phyloP scores from a whole-genome alignment of 2,888 invertebrate genomes.

The Epinotia bilunana region DNA sequence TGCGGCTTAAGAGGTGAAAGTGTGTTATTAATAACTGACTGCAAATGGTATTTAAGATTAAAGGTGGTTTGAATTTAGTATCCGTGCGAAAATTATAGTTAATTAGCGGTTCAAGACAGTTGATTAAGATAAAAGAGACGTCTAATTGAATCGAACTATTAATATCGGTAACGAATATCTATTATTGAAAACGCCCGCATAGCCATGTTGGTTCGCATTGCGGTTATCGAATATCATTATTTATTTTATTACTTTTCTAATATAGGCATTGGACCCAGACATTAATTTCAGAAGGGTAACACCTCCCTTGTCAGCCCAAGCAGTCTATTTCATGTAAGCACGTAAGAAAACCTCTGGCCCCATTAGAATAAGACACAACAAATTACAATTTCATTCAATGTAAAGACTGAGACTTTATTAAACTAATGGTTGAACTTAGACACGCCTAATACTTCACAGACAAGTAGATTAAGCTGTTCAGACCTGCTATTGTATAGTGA shows the following conservation, averaged over 20 bases:
- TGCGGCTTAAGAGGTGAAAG: slow-evolving; percentile 43
- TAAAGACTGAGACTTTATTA: slow-evolving; percentile 64
- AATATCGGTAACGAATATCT: slow-evolving; percentile 21
- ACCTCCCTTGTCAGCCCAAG: slow-evolving; percentile 64
- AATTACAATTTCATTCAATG: slow-evolving; percentile 82
- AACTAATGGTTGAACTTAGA: slow-evolving; percentile 72
- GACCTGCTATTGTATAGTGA: slow-evolving; percentile 65
- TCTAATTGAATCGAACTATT: slow-evolving; percentile 25
- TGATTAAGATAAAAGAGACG: slow-evolving; percentile 35
- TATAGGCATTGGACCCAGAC: slow-evolving; percentile 67
- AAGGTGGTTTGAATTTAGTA: slow-evolving; percentile 32
- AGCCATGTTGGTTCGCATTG: background rate
- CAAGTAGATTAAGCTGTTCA: slow-evolving; percentile 70
- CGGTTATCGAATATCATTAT: slow-evolving; percentile 8
- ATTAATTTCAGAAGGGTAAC: slow-evolving; percentile 63
- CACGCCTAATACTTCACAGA: slow-evolving; percentile 73
- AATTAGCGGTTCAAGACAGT: slow-evolving; percentile 28
- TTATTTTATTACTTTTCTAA: slow-evolving; percentile 58
- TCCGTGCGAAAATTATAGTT: slow-evolving; percentile 28
- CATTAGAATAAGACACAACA: slow-evolving; percentile 69
- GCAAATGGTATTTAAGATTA: slow-evolving; percentile 40
- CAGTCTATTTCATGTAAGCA: slow-evolving; percentile 56
- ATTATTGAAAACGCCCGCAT: slow-evolving; percentile 6
- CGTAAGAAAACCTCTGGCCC: slow-evolving; percentile 66
- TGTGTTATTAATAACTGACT: slow-evolving; percentile 41